Evolutionary conservation across 2,797 vertebrate species (phyloP).

Genomic region (Xiphophorus birchmanni): DNA sequence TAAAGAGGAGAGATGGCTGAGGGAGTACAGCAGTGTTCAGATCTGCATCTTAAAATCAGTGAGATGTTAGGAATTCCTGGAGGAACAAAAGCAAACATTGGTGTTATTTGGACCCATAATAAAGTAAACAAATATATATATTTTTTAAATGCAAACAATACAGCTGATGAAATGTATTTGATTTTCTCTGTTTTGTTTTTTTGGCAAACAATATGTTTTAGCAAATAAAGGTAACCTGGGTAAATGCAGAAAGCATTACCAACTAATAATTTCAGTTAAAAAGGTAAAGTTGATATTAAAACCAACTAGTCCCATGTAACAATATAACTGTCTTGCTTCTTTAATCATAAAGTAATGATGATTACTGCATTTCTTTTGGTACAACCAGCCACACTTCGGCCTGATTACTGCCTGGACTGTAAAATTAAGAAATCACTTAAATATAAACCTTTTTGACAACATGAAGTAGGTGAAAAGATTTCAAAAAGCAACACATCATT

Average conservation of each 20-base stretch:
- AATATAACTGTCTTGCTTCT: not conserved
- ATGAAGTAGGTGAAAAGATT: not conserved
- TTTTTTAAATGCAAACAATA: not conserved
- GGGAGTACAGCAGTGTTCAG: conserved; percentile 13
- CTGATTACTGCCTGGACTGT: not conserved
- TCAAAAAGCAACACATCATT: too few species aligned
- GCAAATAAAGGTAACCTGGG: too few species aligned
- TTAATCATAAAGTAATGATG: not conserved
- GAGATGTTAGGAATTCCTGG: conserved; percentile 23
- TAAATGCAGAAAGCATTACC: not conserved
- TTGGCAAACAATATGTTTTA: not conserved
- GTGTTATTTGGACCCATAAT: conserved; percentile 19
- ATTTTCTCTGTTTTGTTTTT: not conserved
- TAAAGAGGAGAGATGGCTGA: conserved; percentile 36
- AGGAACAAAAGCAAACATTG: conserved; percentile 15
- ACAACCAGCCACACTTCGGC: not conserved
- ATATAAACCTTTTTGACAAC: not conserved
- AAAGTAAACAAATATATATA: not conserved
- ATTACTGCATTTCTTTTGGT: not conserved
- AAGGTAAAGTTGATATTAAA: not conserved
- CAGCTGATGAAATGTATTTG: not conserved
- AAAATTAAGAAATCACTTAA: not conserved
- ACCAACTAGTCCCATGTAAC: not conserved
- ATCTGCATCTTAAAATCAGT: conserved; percentile 29
- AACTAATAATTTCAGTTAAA: not conserved